phyloP scores from a whole-genome alignment of 2,888 invertebrate species.

The Orthosia incerta region DNA sequence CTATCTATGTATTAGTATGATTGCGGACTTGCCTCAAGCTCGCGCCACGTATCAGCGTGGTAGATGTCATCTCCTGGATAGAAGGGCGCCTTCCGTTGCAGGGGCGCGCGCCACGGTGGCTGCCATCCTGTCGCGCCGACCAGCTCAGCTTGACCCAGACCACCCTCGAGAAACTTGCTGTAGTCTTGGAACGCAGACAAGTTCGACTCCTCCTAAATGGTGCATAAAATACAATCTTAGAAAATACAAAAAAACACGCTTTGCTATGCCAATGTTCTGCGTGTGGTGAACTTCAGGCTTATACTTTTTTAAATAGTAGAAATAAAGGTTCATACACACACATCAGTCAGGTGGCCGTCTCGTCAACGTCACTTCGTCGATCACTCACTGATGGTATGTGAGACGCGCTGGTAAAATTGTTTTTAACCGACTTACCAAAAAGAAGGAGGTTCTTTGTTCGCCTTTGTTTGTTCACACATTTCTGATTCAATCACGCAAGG shows the following conservation, averaged over 20 bases:
- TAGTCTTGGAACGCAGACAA: slow-evolving; percentile 90
- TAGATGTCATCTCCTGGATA: slow-evolving; percentile 90
- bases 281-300: no score
- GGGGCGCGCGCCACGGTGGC: slow-evolving; percentile 91
- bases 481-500: no score
- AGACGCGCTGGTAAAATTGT: no score
- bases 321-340: no score
- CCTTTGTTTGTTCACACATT: no score
- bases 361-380: no score
- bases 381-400: no score
- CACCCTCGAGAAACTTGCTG: slow-evolving; percentile 90
- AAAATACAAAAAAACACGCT: background rate
- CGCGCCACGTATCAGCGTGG: slow-evolving; percentile 89
- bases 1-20: background rate
- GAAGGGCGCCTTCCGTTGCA: slow-evolving; percentile 91
- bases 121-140: slow-evolving; percentile 90
- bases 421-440: no score
- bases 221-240: slow-evolving; percentile 1
- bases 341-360: no score
- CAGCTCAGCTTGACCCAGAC: slow-evolving; percentile 90
- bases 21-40: slow-evolving; percentile 80
- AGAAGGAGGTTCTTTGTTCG: no score
- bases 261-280: background rate
- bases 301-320: no score
- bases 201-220: slow-evolving; percentile 85